Conservation (phyloP, 2,113 vertebrate genomes). For the Poecilia latipinna region DNA sequence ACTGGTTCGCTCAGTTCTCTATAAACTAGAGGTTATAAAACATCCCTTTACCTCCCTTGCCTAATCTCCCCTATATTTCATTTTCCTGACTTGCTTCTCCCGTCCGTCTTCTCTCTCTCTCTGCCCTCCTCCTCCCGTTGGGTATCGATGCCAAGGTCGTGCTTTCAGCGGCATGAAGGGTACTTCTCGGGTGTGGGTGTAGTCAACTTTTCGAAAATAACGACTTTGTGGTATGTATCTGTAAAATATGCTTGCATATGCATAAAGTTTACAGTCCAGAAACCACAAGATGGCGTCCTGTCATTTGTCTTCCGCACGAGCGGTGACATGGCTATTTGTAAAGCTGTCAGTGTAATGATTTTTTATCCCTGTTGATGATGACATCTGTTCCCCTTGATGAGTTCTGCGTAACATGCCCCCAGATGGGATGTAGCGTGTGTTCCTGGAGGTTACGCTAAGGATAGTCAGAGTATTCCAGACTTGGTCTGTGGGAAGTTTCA, state of each 20-base stretch:
- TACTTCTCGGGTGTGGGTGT: constrained; percentile 23
- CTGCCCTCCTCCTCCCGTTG: neutral
- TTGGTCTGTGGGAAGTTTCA: neutral
- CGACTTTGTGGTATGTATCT: constrained; percentile 25
- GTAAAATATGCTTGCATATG: constrained; percentile 34
- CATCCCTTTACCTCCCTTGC: constrained; percentile 2
- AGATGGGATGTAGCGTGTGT: constrained; percentile 15
- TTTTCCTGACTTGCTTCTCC: constrained; percentile 21
- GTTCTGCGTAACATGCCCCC: constrained; percentile 12
- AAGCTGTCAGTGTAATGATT: constrained; percentile 71
- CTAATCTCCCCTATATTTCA: neutral
- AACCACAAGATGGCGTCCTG: constrained; percentile 15
- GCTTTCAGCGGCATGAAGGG: constrained; percentile 53
- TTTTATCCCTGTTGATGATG: constrained; percentile 67
- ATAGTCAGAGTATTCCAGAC: neutral
- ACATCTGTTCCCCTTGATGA: constrained; percentile 60
- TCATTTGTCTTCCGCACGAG: constrained; percentile 57
- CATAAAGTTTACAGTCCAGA: constrained; percentile 50
- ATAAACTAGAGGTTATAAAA: constrained; percentile 16
- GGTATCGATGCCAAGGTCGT: constrained; percentile 47
- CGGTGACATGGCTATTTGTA: constrained; percentile 58
- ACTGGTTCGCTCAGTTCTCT: constrained; percentile 10
- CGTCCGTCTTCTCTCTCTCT: constrained; percentile 17
- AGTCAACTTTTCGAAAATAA: constrained; percentile 47
- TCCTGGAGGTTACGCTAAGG: constrained; percentile 18